A percentile compares a stretch with the other conserved stretches of the same genome.
Conservation (phyloP, 1,140 invertebrate species). For the Anastrepha ludens region DNA sequence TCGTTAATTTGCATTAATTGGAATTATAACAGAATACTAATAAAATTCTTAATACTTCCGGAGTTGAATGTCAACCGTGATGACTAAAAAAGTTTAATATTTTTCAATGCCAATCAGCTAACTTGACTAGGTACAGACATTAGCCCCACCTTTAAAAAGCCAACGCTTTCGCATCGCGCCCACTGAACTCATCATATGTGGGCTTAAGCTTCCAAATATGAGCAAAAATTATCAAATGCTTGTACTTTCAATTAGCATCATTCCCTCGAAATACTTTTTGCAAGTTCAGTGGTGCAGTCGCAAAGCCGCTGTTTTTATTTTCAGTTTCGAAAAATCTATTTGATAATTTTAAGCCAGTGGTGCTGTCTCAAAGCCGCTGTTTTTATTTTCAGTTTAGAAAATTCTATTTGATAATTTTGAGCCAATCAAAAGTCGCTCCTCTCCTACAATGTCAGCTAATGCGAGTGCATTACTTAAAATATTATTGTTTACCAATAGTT, state of each 20-base stretch:
- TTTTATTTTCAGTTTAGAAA: too few species aligned
- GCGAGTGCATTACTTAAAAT: not conserved
- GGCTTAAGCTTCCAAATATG: not conserved
- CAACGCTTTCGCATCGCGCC: not conserved
- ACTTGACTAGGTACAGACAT: not conserved
- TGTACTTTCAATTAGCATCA: not conserved
- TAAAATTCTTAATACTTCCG: not conserved
- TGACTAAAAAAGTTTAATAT: constrained; percentile 2
- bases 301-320: too few species aligned
- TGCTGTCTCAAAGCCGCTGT: too few species aligned
- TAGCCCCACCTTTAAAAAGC: not conserved
- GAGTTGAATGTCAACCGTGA: not conserved
- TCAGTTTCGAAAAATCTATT: too few species aligned
- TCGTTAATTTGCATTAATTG: too few species aligned
- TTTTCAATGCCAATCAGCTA: not conserved
- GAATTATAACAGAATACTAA: not conserved
- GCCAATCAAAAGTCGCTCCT: too few species aligned
- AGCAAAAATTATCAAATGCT: not conserved
- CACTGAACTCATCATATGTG: not conserved
- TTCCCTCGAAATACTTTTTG: not conserved
- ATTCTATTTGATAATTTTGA: too few species aligned
- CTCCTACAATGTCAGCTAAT: not conserved
- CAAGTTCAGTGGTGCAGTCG: too few species aligned
- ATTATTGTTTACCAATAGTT: too few species aligned
- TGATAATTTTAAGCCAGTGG: too few species aligned